Percentiles rank a stretch among this genome's conserved stretches.
phyloP scores from a whole-genome alignment of 2,113 vertebrate genomes.

The Leucopsar rothschildi region DNA sequence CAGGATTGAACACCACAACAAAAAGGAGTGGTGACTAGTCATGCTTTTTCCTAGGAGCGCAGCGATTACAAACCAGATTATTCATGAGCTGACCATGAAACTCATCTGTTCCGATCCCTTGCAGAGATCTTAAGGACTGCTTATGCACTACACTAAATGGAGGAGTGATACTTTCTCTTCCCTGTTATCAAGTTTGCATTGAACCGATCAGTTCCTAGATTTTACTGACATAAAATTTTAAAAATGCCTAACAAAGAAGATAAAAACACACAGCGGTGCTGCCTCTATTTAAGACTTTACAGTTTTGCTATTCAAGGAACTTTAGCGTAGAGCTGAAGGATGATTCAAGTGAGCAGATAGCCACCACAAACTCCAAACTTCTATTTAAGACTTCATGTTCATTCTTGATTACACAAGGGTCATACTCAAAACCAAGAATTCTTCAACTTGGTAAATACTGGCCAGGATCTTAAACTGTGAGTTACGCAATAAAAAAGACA shows the following conservation, averaged over 20 bases:
- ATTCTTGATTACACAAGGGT: neutral
- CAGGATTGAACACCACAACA: neutral
- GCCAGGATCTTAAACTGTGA: neutral
- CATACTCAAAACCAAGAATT: neutral
- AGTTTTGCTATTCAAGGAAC: neutral
- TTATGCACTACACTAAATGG: neutral
- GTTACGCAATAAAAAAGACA: neutral
- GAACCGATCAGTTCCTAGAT: neutral
- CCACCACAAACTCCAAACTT: neutral
- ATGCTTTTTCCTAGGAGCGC: neutral
- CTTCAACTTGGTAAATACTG: neutral
- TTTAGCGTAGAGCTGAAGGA: accelerated
- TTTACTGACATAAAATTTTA: neutral
- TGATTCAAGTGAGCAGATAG: neutral
- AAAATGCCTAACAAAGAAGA: neutral
- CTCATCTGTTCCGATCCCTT: neutral
- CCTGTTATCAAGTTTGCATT: neutral
- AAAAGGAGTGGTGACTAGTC: neutral
- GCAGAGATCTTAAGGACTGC: neutral
- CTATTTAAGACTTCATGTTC: neutral
- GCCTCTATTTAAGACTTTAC: neutral
- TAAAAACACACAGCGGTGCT: neutral
- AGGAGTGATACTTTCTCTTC: neutral
- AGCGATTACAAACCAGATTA: neutral
- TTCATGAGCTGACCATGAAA: neutral